Base-by-base conservation (phyloP, 2,888 invertebrate genomes). In the Heteropelma amictum region DNA sequence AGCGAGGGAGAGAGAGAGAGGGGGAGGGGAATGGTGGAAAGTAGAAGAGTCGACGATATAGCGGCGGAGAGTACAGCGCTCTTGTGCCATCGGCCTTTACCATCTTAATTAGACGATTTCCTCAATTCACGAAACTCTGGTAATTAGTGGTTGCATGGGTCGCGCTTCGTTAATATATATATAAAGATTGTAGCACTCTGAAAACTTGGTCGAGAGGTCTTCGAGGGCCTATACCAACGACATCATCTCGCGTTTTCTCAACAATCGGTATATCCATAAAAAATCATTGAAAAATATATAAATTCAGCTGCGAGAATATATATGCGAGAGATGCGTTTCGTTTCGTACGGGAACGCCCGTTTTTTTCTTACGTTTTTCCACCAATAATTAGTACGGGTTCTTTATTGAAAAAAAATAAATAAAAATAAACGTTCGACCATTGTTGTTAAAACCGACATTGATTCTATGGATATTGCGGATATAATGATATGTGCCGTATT, bases 81-180 rank as follows among this genome's bases (percentile, higher is more conserved):
- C 38, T 28, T 61, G 51, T 68, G 45, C 61, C 49, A 30, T 30
- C 35, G 53, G 54, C 30, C 54, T 70, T 28, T 61, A 54, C 75
- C 71, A 75, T 75, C 75, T 74, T 75, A 75, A 75, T 75, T 75
- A 70, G 56, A 75, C 70, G 65, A 61, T 75, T 75, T 75, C 70
- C 75, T 75, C 70, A 70, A 75, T 75, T 67, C 65, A 40, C 56
- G 75, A 75, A 71, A 75, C 75, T 75, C 70, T 71, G 67, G 70
- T 75, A 70, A 75, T 75, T 75, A 75, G 75, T 60, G 65, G 70
- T 56, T 61, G 61, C 70, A 60, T 28, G 40, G 61, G 65, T 33
- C 56, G 68, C 64, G 69, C 65, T 42, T 61, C 61, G 67, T 69
- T 17, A 23, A 10, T 38, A 17, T 63, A 38, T 38, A 19, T 38